Conservation (phyloP, 2,113 vertebrate species). For the Amblyornis subalaris region DNA sequence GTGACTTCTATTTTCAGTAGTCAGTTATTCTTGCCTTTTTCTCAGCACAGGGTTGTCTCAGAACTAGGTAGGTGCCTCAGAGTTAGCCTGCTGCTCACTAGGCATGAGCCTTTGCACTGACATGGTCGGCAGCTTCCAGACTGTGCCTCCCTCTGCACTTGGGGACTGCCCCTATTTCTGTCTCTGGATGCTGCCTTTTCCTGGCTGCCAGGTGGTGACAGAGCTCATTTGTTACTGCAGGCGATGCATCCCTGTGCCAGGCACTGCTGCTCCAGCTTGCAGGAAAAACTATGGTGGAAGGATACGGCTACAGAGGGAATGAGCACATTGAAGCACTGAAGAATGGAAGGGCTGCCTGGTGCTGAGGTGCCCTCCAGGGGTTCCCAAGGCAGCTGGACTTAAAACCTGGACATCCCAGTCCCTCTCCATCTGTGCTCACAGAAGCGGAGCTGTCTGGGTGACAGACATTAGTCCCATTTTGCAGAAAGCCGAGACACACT, state of each 20-base stretch:
- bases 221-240: neutral
- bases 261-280: neutral
- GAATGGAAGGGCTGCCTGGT: neutral
- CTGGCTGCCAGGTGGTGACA: neutral
- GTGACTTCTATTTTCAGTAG: neutral
- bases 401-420: neutral
- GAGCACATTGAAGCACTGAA: fast-evolving
- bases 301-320: neutral
- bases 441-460: neutral
- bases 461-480: neutral
- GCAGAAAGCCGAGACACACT: neutral
- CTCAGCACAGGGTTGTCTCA: neutral
- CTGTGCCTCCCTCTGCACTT: neutral
- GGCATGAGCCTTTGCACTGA: neutral
- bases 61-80: neutral
- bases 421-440: neutral
- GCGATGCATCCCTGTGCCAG: fast-evolving
- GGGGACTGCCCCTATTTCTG: neutral
- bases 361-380: neutral
- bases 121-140: fast-evolving
- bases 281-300: neutral
- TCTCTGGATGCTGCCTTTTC: neutral
- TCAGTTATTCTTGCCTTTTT: neutral
- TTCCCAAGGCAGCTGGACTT: neutral
- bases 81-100: neutral